Conservation (phyloP, 2,888 invertebrate species). For the Habroteleia sp. region DNA sequence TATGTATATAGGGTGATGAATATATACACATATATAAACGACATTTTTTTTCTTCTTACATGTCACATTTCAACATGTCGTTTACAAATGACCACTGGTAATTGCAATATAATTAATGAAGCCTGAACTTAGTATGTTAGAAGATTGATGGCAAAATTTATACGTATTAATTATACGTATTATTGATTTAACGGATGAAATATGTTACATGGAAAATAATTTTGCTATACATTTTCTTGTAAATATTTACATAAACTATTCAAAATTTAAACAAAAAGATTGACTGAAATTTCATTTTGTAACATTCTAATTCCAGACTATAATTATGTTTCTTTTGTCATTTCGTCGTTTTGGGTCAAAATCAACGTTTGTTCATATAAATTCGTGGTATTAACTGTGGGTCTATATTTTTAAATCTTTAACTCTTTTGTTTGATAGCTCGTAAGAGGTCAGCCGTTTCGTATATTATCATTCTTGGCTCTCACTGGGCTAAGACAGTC, state of each 20-base stretch:
- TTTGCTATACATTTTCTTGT: too few species aligned
- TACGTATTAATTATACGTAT: too few species aligned
- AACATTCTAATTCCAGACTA: slow-evolving; percentile 16
- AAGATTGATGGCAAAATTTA: neutral
- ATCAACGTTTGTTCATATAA: slow-evolving; percentile 34
- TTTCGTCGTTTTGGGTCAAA: slow-evolving; percentile 49
- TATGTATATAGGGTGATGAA: slow-evolving; percentile 36
- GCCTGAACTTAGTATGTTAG: slow-evolving; percentile 15
- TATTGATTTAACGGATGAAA: too few species aligned
- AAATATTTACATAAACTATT: neutral
- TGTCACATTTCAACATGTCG: slow-evolving; percentile 32
- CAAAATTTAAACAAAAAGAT: neutral
- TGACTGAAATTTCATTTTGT: too few species aligned
- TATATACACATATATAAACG: slow-evolving; percentile 52
- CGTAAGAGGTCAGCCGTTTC: slow-evolving; percentile 62
- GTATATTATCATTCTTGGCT: slow-evolving; percentile 75
- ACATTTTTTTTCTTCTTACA: slow-evolving; percentile 27
- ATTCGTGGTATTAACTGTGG: slow-evolving; percentile 17
- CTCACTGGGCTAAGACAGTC: slow-evolving; percentile 78
- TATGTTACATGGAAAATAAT: too few species aligned
- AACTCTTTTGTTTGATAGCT: slow-evolving; percentile 53
- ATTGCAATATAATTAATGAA: slow-evolving; percentile 11
- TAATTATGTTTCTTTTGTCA: slow-evolving; percentile 33
- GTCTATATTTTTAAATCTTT: slow-evolving; percentile 15
- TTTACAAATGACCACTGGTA: slow-evolving; percentile 30